Percentiles rank a stretch among this genome's conserved stretches.
Evolutionary conservation across 2,888 invertebrate species (phyloP).

Genomic region (Melanostoma mellinum): DNA sequence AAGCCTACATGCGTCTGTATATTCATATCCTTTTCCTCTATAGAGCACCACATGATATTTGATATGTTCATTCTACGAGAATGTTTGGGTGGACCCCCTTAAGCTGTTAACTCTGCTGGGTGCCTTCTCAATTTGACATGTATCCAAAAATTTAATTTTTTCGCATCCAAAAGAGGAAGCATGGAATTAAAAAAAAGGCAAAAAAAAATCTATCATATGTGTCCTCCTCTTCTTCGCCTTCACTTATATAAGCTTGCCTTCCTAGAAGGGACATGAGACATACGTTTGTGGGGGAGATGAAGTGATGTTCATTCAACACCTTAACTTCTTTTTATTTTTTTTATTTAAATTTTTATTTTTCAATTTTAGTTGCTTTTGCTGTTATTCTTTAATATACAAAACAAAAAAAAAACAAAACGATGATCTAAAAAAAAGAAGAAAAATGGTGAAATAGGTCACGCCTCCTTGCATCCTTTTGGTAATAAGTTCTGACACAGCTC

Average conservation of each 20-base stretch:
- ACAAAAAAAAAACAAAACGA: constrained; percentile 8
- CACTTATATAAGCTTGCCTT: constrained; percentile 39
- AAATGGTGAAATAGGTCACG: constrained; percentile 72
- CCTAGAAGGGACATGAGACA: constrained; percentile 64
- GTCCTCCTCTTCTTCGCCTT: constrained; percentile 65
- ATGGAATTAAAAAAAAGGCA: constrained; percentile 39
- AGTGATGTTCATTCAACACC: constrained; percentile 73
- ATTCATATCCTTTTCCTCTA: constrained; percentile 5
- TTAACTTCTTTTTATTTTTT: constrained; percentile 60
- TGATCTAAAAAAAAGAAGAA: constrained; percentile 6
- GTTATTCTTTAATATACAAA: constrained; percentile 18
- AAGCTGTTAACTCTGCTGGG: constrained; percentile 64
- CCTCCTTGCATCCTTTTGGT: constrained; percentile 70
- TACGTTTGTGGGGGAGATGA: constrained; percentile 69
- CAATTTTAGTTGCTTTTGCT: constrained; percentile 38
- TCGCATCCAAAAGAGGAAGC: constrained; percentile 59
- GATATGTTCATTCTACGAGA: constrained; percentile 63
- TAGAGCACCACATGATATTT: constrained; percentile 56
- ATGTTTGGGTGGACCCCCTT: constrained; percentile 62
- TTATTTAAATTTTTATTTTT: constrained; percentile 44
- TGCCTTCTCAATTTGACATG: constrained; percentile 65
- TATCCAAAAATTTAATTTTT: constrained; percentile 69
- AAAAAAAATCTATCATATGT: constrained; percentile 57
- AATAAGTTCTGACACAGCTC: constrained; percentile 71
- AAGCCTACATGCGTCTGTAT: constrained; percentile 20